Evolutionary conservation across 23 tunicate genomes (phyloP), one percentile per base, ranked within the genome.

Genomic region (Clavelina lepadiformis): DNA sequence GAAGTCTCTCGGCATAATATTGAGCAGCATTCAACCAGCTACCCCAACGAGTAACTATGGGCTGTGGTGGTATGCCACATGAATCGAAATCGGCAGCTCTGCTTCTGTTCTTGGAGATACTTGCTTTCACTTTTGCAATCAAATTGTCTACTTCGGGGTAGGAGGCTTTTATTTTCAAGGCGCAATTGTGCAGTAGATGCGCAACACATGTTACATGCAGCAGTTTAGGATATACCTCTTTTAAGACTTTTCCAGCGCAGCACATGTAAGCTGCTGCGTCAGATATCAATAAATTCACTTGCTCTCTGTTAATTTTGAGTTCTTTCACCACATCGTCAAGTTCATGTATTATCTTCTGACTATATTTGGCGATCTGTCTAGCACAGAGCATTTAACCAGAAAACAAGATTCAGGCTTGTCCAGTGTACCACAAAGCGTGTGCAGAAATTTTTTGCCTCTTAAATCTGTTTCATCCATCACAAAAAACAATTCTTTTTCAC

Each of bases 241-340:
- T 63, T 23, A 35, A 63, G 27, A 63, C 50, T 37, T 63, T 6
- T 6, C 26, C 69, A 21, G 69, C 69, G 28, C 27, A 15, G 69
- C 69, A 63, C 69, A 63, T 63, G 27, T 63, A 35, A 23, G 69
- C 69, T 63, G 69, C 69, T 21, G 69, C 69, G 28, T 63, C 69
- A 63, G 69, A 36, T 63, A 63, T 63, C 69, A 63, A 63, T 15
- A 63, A 36, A 63, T 63, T 63, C 33, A 63, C 7, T 7, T 15
- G 69, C 15, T 36, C 69, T 23, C 69, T 63, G 15, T 23, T 63
- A 8, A 63, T 20, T 13, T 13, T 53, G 24, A 53, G 24, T 33
- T 23, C 51, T 23, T 36, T 63, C 7, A 63, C 28, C 33, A 63
- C 69, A 63, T 63, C 69, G 27, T 63, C 69, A 5, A 63, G 69